Evolutionary conservation across 2,797 vertebrate species (phyloP), one percentile per base, ranked within the genome.

Genomic region (Paramormyrops hopkinsi): DNA sequence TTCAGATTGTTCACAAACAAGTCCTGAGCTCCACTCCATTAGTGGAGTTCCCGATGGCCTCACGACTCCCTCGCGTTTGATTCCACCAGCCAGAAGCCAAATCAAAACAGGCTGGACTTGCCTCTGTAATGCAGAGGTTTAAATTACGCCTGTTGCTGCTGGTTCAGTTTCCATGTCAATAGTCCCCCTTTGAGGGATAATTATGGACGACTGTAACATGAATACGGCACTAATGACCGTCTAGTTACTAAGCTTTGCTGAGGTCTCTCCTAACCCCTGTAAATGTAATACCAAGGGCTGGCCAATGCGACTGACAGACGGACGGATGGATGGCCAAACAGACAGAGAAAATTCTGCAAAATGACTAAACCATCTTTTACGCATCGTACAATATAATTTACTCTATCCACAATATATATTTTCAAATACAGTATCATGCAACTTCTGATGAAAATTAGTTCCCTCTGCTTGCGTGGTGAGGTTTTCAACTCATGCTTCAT

Each of bases 121-220:
- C 44, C 90, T 14, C 62, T 56, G 88, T 92, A 93, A 95, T 90
- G 91, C 88, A 46, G 48, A 91, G 88, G 92, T 91, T 91, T 90
- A 90, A 91, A 92, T 92, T 86, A 25, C 86, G 73, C 19, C 83
- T 83, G 56, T 89, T 37, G 46, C 89, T 90, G 90, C 90, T 33
- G 73, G 83, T 88, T 82, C 79, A 22, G 91, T 94, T 92, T 94
- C 92, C 59, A 90, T 83, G 79, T 92, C 93, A 94, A 93, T 93
- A 93, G 90, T 90, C 89, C 91, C 89, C 92, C 91, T 89, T 89
- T 19, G 89, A 91, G 89, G 90, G 84, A 91, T 93, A 92, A 95
- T 94, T 94, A 94, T 91, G 90, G 92, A 94, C 90, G 46, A 54
- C 90, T 93, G 94, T 93, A 94, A 94, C 92, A 94, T 94, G 93